Evolutionary conservation across 2,888 invertebrate genomes (phyloP), one percentile per base, ranked within the genome.

Genomic region (Acleris laterana): DNA sequence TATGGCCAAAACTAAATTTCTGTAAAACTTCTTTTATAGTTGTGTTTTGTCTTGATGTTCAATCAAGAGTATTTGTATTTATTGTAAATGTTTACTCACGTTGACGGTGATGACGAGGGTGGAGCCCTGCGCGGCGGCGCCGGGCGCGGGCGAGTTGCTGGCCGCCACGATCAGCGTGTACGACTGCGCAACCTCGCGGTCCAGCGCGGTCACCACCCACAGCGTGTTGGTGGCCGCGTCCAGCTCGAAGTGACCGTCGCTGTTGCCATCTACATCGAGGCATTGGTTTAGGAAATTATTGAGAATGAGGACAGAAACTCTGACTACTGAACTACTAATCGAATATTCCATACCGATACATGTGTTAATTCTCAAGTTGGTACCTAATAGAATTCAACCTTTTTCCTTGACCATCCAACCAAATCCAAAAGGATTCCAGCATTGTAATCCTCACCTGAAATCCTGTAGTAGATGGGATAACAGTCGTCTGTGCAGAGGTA

Each of bases 131-230:
- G 82, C 74, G 28, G 74, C 69, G 42, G 74, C 71, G 11, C 77
- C 78, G 16, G 78, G 78, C 6, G 80, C 75, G 1, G 73, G 78
- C 1, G 82, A 74, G 79, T 94, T 94, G 64, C 94, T 90, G 5
- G 94, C 94, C 0, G 91, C 90, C 2, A 95, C 82, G 6, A 78
- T 72, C 19, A 95, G 75, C 0, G 74, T 78, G 75, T 94, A 91
- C 1, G 73, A 71, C 0, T 76, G 76, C 42, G 79, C 74, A 6
- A 75, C 76, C 65, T 89, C 88, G 56, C 94, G 93, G 78, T 94
- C 87, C 71, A 95, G 79, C 51, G 77, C 77, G 1, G 73, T 72
- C 2, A 69, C 74, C 51, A 94, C 74, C 56, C 75, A 82, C 32
- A 94, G 71, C 0, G 76, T 72, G 72, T 93, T 88, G 1, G 73